These are phyloP conservation scores for Bubo blakistoni DNA, from an alignment of 2,113 vertebrate genomes.

Conservation along the genomic window DNA sequence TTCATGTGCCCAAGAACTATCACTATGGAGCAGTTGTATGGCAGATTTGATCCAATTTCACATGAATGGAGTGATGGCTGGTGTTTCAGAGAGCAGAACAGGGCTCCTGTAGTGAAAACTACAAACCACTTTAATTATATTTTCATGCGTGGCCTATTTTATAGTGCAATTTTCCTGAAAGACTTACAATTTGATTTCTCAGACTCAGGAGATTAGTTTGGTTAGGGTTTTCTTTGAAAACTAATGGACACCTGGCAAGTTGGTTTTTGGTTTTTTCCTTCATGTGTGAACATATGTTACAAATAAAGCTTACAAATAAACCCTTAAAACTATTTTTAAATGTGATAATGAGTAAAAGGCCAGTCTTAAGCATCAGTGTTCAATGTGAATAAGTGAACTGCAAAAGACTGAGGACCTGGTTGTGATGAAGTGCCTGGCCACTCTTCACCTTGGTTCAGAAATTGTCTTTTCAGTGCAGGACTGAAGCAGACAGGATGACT, in stretches of 20 bases:
- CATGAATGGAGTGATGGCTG: background rate
- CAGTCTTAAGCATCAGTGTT: background rate
- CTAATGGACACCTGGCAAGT: background rate
- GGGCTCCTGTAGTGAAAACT: constrained; percentile 44
- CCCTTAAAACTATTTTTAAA: background rate
- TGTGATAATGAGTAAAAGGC: background rate
- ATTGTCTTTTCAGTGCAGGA: background rate
- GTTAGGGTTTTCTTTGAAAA: background rate
- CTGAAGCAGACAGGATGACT: background rate
- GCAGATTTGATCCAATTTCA: constrained; percentile 45
- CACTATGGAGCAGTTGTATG: background rate
- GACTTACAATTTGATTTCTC: constrained; percentile 19
- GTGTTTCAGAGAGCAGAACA: background rate
- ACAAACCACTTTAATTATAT: constrained; percentile 21
- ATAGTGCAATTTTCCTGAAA: constrained; percentile 43
- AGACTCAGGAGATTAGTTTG: background rate
- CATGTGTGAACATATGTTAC: background rate
- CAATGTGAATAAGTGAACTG: background rate
- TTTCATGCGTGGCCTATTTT: constrained; percentile 31
- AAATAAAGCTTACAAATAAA: background rate
- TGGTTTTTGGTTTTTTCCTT: background rate
- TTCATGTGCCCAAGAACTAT: constrained; percentile 25
- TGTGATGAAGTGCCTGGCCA: background rate
- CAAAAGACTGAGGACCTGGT: background rate
- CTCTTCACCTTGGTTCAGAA: background rate